phyloP scores from a whole-genome alignment of 2,797 vertebrate species.

The Phaenicophaeus curvirostris region DNA sequence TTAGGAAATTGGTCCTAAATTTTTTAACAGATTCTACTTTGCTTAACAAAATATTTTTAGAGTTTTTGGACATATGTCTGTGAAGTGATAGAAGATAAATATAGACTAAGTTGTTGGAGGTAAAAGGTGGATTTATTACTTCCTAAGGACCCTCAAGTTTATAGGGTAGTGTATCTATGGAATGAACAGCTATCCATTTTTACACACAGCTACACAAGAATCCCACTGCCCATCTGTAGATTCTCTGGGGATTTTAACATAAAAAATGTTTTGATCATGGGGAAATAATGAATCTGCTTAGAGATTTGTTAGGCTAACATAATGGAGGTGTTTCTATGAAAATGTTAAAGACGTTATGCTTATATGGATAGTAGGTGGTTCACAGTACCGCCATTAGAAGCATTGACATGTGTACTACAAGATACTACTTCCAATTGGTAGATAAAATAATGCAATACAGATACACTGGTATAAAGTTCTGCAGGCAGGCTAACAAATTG shows the following conservation, averaged over 20 bases:
- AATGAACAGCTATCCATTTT: neutral
- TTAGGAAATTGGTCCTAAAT: neutral
- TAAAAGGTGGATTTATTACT: neutral
- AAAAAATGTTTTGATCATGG: neutral
- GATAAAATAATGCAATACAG: neutral
- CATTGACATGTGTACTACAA: neutral
- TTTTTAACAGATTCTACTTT: neutral
- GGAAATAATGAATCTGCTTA: neutral
- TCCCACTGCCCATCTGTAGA: neutral
- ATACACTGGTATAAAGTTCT: neutral
- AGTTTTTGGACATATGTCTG: neutral
- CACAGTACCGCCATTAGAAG: neutral
- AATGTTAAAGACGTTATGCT: neutral
- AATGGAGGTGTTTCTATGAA: neutral
- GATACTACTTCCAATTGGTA: neutral
- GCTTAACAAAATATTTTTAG: neutral
- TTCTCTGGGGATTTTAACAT: neutral
- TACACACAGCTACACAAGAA: neutral
- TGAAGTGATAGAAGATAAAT: neutral
- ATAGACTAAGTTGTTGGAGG: neutral
- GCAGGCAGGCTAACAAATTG: neutral
- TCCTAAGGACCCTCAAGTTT: neutral
- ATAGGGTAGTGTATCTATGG: neutral
- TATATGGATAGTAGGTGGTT: neutral
- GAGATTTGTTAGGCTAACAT: neutral